Conservation (phyloP, 2,113 vertebrate species). For the Albula glossodonta region DNA sequence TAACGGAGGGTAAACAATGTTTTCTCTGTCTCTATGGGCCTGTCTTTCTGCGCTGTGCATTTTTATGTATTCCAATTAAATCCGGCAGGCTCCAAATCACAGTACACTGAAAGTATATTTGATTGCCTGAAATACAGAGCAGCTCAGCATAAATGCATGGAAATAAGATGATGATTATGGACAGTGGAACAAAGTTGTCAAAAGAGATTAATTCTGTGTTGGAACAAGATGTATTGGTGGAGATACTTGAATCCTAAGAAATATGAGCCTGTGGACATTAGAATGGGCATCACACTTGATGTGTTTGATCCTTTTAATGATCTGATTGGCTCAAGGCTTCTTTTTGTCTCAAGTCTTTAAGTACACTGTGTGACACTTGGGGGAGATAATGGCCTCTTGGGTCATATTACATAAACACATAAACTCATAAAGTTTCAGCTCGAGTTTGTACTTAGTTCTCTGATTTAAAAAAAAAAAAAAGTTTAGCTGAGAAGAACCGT, state of each 20-base stretch:
- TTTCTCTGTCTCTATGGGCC: background rate
- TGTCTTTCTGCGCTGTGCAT: too few relatives aligned
- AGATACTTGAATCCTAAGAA: background rate
- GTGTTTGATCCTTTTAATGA: conserved; percentile 1
- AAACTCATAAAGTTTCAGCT: background rate
- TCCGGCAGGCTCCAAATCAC: background rate
- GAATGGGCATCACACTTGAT: background rate
- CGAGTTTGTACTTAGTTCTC: background rate
- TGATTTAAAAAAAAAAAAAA: background rate
- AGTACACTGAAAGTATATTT: background rate
- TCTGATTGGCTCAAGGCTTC: background rate
- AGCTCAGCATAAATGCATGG: background rate
- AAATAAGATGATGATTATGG: background rate
- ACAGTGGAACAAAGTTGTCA: conserved; percentile 8
- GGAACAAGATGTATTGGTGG: background rate
- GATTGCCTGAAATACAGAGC: background rate
- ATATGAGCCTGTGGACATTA: background rate
- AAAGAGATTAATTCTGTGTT: background rate
- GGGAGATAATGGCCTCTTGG: background rate
- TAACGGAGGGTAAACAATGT: background rate
- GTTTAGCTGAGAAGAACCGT: background rate
- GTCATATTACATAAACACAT: background rate
- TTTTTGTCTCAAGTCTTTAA: background rate
- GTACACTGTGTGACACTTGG: background rate
- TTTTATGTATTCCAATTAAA: background rate